Percentiles rank a stretch among this genome's conserved stretches.
phyloP scores from a whole-genome alignment of 2,888 invertebrate species.

The Rhabditoides inermis region DNA sequence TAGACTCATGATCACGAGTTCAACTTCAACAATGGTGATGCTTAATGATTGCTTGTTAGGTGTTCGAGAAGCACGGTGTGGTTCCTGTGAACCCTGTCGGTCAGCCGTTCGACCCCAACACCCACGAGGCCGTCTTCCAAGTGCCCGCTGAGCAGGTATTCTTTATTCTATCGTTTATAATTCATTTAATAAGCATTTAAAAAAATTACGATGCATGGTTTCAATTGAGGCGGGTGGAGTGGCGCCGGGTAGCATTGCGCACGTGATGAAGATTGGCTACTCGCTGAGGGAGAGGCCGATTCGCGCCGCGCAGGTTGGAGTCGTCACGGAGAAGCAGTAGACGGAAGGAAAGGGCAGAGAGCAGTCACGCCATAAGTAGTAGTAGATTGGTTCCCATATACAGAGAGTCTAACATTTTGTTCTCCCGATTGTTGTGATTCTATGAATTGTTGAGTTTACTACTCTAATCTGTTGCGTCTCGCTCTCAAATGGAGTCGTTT shows the following conservation, averaged over 20 bases:
- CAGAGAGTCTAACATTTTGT: too few species aligned
- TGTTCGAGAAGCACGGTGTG: conserved; percentile 81
- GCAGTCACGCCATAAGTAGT: too few species aligned
- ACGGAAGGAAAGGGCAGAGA: too few species aligned
- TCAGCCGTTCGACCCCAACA: conserved; percentile 89
- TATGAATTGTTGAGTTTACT: too few species aligned
- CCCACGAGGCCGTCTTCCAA: conserved; percentile 90
- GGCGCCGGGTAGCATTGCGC: conserved; percentile 76
- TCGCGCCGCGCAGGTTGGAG: conserved; percentile 90
- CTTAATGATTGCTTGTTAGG: conserved; percentile 67
- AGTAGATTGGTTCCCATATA: too few species aligned
- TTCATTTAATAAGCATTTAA: background rate
- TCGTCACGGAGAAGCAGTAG: too few species aligned
- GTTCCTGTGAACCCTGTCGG: conserved; percentile 71
- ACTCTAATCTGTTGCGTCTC: too few species aligned
- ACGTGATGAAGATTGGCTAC: conserved; percentile 90
- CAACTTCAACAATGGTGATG: too few species aligned
- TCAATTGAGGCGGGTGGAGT: background rate
- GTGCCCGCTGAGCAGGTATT: conserved; percentile 58
- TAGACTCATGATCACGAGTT: too few species aligned
- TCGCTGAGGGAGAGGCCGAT: conserved; percentile 85
- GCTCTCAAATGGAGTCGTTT: too few species aligned
- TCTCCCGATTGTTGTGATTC: too few species aligned
- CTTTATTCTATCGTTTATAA: background rate
- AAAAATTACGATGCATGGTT: conserved; percentile 7